Percentiles rank a stretch among this genome's conserved stretches.
Conservation (phyloP, 2,797 vertebrate genomes). For the Acestrorhynchus altus region DNA sequence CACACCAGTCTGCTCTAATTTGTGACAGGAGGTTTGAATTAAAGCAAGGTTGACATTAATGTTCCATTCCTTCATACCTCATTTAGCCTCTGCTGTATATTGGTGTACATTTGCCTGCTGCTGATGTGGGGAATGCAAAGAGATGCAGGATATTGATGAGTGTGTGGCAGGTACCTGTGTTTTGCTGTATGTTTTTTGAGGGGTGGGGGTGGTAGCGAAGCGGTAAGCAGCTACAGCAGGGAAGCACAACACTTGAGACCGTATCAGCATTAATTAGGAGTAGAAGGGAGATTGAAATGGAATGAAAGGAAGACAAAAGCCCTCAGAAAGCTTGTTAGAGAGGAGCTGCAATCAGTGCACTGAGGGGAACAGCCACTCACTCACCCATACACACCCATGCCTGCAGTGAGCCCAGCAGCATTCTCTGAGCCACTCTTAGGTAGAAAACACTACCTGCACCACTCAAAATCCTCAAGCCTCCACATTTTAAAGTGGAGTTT, state of each 20-base stretch:
- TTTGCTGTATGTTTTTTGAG: constrained; percentile 15
- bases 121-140: constrained; percentile 22
- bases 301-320: constrained; percentile 61
- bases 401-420: constrained; percentile 33
- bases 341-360: constrained; percentile 49
- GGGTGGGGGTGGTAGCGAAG: constrained; percentile 11
- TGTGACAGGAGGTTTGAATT: constrained; percentile 48
- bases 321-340: constrained; percentile 56
- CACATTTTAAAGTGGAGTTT: neutral
- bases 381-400: constrained; percentile 37
- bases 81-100: constrained; percentile 42
- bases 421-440: constrained; percentile 10
- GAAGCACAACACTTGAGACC: constrained; percentile 55
- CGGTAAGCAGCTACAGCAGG: constrained; percentile 45
- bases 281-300: constrained; percentile 62
- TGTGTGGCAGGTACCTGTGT: constrained; percentile 27
- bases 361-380: constrained; percentile 45
- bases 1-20: constrained; percentile 47
- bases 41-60: constrained; percentile 38
- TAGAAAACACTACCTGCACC: constrained; percentile 5
- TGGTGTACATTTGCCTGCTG: constrained; percentile 28
- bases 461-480: neutral
- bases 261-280: constrained; percentile 64
- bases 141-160: constrained; percentile 13
- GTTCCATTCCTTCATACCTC: constrained; percentile 47